Evolutionary conservation across 2,888 invertebrate species (phyloP).

Genomic region (Crocallis elinguaria): DNA sequence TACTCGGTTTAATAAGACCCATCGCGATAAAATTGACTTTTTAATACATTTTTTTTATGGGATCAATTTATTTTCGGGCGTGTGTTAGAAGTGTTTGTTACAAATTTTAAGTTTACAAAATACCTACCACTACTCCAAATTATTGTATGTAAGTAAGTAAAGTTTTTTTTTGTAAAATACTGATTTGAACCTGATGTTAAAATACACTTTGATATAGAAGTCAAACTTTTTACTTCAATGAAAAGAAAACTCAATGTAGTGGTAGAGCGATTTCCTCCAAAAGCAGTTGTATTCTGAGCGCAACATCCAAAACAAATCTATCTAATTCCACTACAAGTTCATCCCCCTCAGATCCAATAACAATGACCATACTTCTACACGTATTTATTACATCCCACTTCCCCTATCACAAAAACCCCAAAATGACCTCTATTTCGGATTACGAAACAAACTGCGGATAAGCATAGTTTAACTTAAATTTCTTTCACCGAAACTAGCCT

Average conservation of each 20-base stretch:
- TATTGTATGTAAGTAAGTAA: too few relatives aligned
- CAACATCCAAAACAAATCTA: background rate
- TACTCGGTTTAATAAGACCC: constrained; percentile 13
- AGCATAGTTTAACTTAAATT: background rate
- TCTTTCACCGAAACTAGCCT: background rate
- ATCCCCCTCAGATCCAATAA: constrained; percentile 4
- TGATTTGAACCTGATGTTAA: too few relatives aligned
- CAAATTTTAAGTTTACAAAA: too few relatives aligned
- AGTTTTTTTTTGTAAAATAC: too few relatives aligned
- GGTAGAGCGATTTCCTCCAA: too few relatives aligned
- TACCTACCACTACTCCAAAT: too few relatives aligned
- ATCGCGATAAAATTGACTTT: constrained; percentile 24
- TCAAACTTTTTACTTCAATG: too few relatives aligned
- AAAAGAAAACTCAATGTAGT: too few relatives aligned
- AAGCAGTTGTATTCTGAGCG: background rate
- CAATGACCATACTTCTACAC: constrained; percentile 2
- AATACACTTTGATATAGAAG: too few relatives aligned
- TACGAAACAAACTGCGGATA: background rate
- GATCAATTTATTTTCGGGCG: constrained; percentile 11
- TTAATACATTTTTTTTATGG: constrained; percentile 23
- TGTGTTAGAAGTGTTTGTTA: constrained; percentile 4
- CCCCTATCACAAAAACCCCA: background rate
- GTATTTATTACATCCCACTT: constrained; percentile 4
- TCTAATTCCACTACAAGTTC: background rate
- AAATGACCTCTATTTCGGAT: constrained; percentile 1